Evolutionary conservation across 1,140 invertebrate genomes (phyloP).

Genomic region (Amyelois transitella): DNA sequence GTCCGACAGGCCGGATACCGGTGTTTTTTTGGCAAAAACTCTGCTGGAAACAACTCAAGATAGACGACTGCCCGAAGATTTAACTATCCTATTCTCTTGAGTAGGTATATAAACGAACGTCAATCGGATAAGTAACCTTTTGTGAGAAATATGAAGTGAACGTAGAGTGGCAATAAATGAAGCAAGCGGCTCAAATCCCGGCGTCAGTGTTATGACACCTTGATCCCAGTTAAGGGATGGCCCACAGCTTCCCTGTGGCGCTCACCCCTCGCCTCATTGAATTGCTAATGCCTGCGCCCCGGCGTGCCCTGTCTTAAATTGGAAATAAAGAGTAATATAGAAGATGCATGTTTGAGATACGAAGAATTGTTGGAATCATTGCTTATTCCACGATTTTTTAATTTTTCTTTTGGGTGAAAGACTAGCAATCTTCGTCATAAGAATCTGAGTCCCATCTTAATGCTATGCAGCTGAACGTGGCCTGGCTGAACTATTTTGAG

Average conservation of each 20-base stretch:
- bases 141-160: not conserved
- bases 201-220: constrained; percentile 1
- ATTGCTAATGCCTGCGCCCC: not conserved
- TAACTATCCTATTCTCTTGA: too few relatives aligned
- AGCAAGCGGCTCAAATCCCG: not conserved
- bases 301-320: not conserved
- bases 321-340: not conserved
- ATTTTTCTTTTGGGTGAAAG: too few relatives aligned
- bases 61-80: too few relatives aligned
- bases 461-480: too few relatives aligned
- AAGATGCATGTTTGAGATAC: not conserved
- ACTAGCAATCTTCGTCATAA: too few relatives aligned
- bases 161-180: not conserved
- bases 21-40: too few relatives aligned
- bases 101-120: too few relatives aligned
- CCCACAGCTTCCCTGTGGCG: not conserved
- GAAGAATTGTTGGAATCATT: not conserved
- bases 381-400: too few relatives aligned
- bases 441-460: too few relatives aligned
- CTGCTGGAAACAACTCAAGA: too few relatives aligned
- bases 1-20: too few relatives aligned
- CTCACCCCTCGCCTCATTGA: not conserved
- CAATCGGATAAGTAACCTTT: not conserved
- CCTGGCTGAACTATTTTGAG: too few relatives aligned
- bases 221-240: constrained; percentile 1